Base-by-base conservation (phyloP, 1,140 invertebrate genomes). In the Rhopalosiphum padi region DNA sequence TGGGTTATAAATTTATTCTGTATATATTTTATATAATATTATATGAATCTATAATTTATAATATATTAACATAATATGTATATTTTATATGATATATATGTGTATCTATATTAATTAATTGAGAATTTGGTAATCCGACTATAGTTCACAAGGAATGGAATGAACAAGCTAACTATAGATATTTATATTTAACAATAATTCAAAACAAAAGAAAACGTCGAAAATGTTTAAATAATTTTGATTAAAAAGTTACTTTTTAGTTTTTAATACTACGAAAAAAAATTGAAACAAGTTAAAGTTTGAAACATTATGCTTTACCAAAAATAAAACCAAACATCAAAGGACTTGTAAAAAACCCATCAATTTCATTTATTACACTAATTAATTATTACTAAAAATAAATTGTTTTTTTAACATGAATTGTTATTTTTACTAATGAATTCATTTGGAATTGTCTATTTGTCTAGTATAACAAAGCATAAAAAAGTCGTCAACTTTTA, bases 1-100 rank as follows among this genome's bases (percentile, higher is more conserved):
- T 77, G 60, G n/a, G 25, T 18, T 77, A n/a, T n/a, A 77, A 18
- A 77, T n/a, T 5, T n/a, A 18, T 6, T n/a, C 30, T n/a, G 60
- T 77, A 77, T n/a, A 77, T 77, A 77, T n/a, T n/a, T 77, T n/a
- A 77, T 5, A 77, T 77, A 77, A 77, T 68, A 68, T n/a, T n/a
- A n/a, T 11, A 68, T 6, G 8, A 55, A 21, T 55, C 22, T 55
- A 55, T 8, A 53, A 53, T 2, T 53, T 21, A 53, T 53, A 53
- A 23, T 23, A 53, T 53, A 41, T 41, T 41, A 53, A 53, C 6
- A 53, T 53, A 53, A 7, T 9, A 53, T 22, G 8, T 37, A 37
- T 37, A 37, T 37, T 37, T 1, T 37, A 18, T 15, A 51, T 51
- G 2, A 51, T 51, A 51, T 51, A 21, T 30, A 60, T 30, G 2